phyloP scores from a whole-genome alignment of 2,113 vertebrate species.

The Canis aureus region DNA sequence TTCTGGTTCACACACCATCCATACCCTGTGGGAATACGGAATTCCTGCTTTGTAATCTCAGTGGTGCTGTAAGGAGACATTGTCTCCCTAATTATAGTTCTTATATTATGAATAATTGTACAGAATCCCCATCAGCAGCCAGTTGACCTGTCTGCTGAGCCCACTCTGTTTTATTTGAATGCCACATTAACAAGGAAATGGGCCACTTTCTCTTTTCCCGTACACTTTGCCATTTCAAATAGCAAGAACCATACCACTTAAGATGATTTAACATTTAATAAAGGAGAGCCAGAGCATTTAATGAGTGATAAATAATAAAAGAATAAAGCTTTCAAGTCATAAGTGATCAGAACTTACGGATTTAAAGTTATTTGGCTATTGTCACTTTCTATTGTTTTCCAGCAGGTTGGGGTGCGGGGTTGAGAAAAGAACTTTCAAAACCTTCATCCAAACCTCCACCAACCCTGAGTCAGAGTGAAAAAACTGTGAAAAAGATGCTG shows the following conservation, averaged over 20 bases:
- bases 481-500: background rate
- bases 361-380: constrained; percentile 52
- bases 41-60: background rate
- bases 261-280: constrained; percentile 83
- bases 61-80: constrained; percentile 35
- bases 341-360: constrained; percentile 30
- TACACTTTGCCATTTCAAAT: constrained; percentile 79
- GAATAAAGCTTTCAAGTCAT: constrained; percentile 63
- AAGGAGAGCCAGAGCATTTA: constrained; percentile 75
- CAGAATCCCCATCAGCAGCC: constrained; percentile 56
- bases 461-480: background rate
- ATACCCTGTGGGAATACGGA: background rate
- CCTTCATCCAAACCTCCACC: background rate
- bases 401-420: fast-evolving
- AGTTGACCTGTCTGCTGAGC: constrained; percentile 71
- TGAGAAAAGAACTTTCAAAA: background rate
- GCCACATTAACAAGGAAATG: constrained; percentile 79
- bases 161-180: constrained; percentile 68
- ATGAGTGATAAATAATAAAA: constrained; percentile 80
- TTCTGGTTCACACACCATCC: background rate
- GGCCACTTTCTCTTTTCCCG: constrained; percentile 66
- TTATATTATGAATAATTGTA: constrained; percentile 71
- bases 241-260: constrained; percentile 72
- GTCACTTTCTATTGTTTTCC: constrained; percentile 15
- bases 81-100: constrained; percentile 68